Percentiles rank a stretch among this genome's conserved stretches.
phyloP scores from a whole-genome alignment of 92 coral and sea anemone species.

The Montipora capitata region DNA sequence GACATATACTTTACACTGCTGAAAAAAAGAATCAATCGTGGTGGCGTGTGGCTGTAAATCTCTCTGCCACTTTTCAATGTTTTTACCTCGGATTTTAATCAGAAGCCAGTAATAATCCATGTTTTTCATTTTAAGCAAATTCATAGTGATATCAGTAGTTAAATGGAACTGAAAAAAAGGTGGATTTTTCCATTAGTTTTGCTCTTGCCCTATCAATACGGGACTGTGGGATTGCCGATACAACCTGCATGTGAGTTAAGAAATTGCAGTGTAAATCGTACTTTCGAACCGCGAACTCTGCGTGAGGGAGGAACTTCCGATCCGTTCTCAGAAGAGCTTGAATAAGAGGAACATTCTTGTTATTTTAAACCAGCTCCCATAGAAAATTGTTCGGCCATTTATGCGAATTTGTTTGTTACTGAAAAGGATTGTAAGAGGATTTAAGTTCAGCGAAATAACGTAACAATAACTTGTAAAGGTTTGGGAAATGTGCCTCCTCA shows the following conservation, averaged over 20 bases:
- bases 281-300: constrained; percentile 5
- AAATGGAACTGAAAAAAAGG: background rate
- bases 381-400: background rate
- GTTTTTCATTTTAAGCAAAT: constrained; percentile 5
- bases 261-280: constrained; percentile 1
- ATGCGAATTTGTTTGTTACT: constrained; percentile 6
- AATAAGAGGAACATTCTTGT: background rate
- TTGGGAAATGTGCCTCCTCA: too few species aligned
- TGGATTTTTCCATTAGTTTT: background rate
- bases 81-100: too few species aligned
- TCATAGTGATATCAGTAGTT: background rate
- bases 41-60: too few species aligned
- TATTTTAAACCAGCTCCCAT: constrained; percentile 11
- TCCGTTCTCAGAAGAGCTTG: background rate
- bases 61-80: too few species aligned
- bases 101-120: background rate
- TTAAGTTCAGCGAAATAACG: too few species aligned
- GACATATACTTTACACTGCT: too few species aligned
- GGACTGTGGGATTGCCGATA: background rate
- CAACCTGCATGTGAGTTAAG: constrained; percentile 1
- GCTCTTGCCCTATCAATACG: background rate
- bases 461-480: too few species aligned
- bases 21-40: too few species aligned
- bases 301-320: background rate
- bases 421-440: background rate